Evolutionary conservation across 2,113 vertebrate genomes (phyloP).

Genomic region (Larimichthys polyactis): DNA sequence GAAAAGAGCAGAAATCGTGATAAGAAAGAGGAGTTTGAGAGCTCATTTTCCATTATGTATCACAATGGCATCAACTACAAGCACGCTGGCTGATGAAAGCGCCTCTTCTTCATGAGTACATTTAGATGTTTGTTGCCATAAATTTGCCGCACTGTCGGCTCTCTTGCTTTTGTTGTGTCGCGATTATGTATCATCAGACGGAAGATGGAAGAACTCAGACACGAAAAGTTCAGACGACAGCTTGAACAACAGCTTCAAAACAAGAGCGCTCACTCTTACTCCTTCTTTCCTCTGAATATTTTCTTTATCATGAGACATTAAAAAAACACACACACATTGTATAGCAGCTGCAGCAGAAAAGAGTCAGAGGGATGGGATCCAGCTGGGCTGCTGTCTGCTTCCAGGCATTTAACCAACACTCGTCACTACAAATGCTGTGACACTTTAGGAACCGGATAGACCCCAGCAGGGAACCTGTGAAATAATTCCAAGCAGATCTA

Average conservation of each 20-base stretch:
- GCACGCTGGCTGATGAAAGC: not conserved
- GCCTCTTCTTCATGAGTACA: not conserved
- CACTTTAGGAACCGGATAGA: slow-evolving; percentile 55
- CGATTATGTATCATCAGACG: not conserved
- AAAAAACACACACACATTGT: not conserved
- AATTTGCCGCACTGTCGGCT: not conserved
- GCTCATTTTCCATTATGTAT: not conserved
- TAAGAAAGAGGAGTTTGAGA: slow-evolving; percentile 3
- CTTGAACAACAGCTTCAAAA: not conserved
- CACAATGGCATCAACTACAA: not conserved
- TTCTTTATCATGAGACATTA: slow-evolving; percentile 18
- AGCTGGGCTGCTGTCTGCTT: slow-evolving; percentile 39
- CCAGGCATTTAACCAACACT: slow-evolving; percentile 52
- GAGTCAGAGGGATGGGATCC: slow-evolving; percentile 33
- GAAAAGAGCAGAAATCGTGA: not conserved
- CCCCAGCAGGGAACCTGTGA: slow-evolving; percentile 56
- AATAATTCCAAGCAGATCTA: slow-evolving; percentile 45
- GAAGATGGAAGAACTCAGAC: slow-evolving; percentile 5
- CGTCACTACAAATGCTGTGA: slow-evolving; percentile 41
- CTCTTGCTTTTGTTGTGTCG: not conserved
- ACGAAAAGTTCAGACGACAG: not conserved
- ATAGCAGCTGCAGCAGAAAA: slow-evolving; percentile 8
- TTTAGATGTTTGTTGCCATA: not conserved
- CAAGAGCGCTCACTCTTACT: not conserved
- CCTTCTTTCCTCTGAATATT: not conserved